phyloP scores from a whole-genome alignment of 2,888 invertebrate species.

The Malthinus seriepunctatus region DNA sequence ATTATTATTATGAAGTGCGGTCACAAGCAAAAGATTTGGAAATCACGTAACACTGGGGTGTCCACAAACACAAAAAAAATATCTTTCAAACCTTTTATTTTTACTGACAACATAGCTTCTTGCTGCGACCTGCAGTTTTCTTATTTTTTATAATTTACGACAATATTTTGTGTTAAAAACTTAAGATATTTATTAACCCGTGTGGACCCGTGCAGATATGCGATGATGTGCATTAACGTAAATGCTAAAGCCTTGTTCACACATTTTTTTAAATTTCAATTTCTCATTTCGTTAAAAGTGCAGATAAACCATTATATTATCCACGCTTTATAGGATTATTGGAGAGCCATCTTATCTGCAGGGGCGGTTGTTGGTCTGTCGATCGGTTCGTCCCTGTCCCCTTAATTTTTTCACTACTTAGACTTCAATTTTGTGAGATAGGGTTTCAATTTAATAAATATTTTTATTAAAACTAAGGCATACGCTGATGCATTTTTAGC shows the following conservation, averaged over 20 bases:
- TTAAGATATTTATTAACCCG: not conserved
- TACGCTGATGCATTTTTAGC: too few relatives aligned
- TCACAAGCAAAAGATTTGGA: slow-evolving; percentile 20
- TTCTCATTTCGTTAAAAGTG: too few relatives aligned
- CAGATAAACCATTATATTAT: too few relatives aligned
- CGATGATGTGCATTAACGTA: not conserved
- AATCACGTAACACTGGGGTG: slow-evolving; percentile 36
- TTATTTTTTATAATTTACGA: slow-evolving; percentile 23
- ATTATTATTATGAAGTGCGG: slow-evolving; percentile 29
- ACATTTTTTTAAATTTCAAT: not conserved
- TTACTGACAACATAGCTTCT: slow-evolving; percentile 28
- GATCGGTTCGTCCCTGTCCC: too few relatives aligned
- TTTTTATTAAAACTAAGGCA: too few relatives aligned
- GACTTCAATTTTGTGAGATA: too few relatives aligned
- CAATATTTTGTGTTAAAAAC: slow-evolving; percentile 8
- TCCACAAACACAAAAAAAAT: slow-evolving; percentile 32
- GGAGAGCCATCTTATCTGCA: too few relatives aligned
- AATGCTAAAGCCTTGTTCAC: not conserved
- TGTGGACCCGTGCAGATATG: not conserved
- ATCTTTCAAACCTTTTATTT: slow-evolving; percentile 26
- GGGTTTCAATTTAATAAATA: too few relatives aligned
- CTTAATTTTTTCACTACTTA: too few relatives aligned
- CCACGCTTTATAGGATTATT: too few relatives aligned
- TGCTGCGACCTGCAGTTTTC: slow-evolving; percentile 24
- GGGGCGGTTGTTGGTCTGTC: too few relatives aligned